Conservation (phyloP, 1,140 invertebrate species). For the Drosophila subobscura region DNA sequence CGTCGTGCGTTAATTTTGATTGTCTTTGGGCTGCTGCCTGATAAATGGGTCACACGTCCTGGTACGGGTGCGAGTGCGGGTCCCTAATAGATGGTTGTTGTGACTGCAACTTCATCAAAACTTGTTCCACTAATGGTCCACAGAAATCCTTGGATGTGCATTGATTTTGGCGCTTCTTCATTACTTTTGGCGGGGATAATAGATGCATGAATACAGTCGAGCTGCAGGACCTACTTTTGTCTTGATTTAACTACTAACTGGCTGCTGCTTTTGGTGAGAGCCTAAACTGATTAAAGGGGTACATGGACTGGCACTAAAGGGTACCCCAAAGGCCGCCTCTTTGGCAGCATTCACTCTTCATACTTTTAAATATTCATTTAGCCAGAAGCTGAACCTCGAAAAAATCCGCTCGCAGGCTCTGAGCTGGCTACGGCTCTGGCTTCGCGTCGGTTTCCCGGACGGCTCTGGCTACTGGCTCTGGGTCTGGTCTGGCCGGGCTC, state of each 20-base stretch:
- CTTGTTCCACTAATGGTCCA: conserved; percentile 49
- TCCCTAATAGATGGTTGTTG: conserved; percentile 53
- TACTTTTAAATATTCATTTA: conserved; percentile 76
- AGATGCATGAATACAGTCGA: background rate
- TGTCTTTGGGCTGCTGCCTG: conserved; percentile 67
- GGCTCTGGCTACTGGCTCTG: conserved; percentile 21
- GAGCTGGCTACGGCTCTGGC: conserved; percentile 7
- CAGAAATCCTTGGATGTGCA: conserved; percentile 23
- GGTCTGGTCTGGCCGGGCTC: conserved; percentile 35
- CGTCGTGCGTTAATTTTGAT: conserved; percentile 69
- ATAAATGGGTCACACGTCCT: conserved; percentile 79
- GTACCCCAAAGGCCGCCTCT: background rate
- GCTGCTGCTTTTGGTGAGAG: too few relatives aligned
- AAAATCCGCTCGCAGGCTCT: conserved; percentile 34
- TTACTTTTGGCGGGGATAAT: background rate
- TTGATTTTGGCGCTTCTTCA: conserved; percentile 20
- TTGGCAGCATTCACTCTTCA: conserved; percentile 28
- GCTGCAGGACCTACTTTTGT: too few relatives aligned
- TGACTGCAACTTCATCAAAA: conserved; percentile 74
- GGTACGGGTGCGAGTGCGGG: conserved; percentile 36
- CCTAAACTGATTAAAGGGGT: too few relatives aligned
- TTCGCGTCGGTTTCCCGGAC: conserved; percentile 3
- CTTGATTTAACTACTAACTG: too few relatives aligned
- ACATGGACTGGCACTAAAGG: too few relatives aligned
- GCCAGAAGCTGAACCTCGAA: conserved; percentile 37